Conservation (phyloP, 2,113 vertebrate species). For the Sinocyclocheilus grahami region DNA sequence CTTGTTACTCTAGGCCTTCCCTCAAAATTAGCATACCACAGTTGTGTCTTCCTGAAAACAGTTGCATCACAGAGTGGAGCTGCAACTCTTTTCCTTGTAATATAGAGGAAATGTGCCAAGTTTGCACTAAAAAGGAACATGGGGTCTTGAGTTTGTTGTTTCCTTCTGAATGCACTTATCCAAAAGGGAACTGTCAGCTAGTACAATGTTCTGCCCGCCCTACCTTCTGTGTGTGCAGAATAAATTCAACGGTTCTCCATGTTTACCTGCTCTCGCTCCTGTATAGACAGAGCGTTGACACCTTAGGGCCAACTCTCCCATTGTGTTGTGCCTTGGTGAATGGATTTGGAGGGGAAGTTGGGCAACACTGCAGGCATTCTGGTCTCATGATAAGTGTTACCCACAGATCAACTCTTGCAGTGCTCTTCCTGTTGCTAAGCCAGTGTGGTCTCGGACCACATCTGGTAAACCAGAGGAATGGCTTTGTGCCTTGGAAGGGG, state of each 20-base stretch:
- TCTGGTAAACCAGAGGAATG: slow-evolving; percentile 59
- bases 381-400: slow-evolving; percentile 59
- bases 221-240: slow-evolving; percentile 5
- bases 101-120: slow-evolving; percentile 61
- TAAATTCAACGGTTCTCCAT: slow-evolving; percentile 3
- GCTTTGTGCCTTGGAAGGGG: slow-evolving; percentile 40
- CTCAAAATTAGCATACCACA: slow-evolving; percentile 6
- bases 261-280: slow-evolving; percentile 23
- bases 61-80: slow-evolving; percentile 32
- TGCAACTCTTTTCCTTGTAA: slow-evolving; percentile 51
- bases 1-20: slow-evolving; percentile 13
- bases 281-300: not conserved
- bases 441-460: slow-evolving; percentile 57
- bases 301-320: slow-evolving; percentile 33
- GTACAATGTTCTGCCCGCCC: not conserved
- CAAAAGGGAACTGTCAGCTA: slow-evolving; percentile 32
- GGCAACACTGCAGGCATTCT: slow-evolving; percentile 64
- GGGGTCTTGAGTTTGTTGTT: slow-evolving; percentile 36
- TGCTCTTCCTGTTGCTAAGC: slow-evolving; percentile 64
- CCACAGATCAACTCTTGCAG: slow-evolving; percentile 55
- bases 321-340: slow-evolving; percentile 42
- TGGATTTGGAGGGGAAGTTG: slow-evolving; percentile 65
- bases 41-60: slow-evolving; percentile 4
- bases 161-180: slow-evolving; percentile 43
- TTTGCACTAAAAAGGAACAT: slow-evolving; percentile 51